A percentile compares a stretch with the other conserved stretches of the same genome.
Conservation (phyloP, 2,113 vertebrate genomes). For the Sisor rabdophorus region DNA sequence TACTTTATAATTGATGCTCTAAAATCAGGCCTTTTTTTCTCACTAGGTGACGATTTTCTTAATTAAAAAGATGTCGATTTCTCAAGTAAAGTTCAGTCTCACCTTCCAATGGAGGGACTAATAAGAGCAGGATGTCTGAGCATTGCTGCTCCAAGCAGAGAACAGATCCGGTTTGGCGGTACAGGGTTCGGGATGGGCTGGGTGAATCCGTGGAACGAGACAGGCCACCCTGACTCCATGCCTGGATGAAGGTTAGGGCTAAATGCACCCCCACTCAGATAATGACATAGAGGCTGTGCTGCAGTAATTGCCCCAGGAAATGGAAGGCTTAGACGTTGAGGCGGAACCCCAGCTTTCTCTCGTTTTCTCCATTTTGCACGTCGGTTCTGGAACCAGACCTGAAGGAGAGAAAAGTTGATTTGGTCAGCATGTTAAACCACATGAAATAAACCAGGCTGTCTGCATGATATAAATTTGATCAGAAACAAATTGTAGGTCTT, state of each 20-base stretch:
- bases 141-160: constrained; percentile 77
- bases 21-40: neutral
- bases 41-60: neutral
- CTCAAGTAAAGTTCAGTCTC: too few relatives aligned
- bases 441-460: neutral
- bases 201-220: constrained; percentile 71
- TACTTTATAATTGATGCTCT: neutral
- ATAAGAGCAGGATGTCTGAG: constrained; percentile 80
- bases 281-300: constrained; percentile 76
- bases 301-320: constrained; percentile 76
- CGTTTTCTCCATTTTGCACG: constrained; percentile 87
- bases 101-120: constrained; percentile 80
- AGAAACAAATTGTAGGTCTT: neutral
- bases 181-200: constrained; percentile 69
- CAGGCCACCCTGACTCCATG: constrained; percentile 78
- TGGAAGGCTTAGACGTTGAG: constrained; percentile 73
- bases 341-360: constrained; percentile 80
- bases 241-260: constrained; percentile 71
- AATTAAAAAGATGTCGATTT: too few relatives aligned
- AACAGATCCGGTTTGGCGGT: constrained; percentile 74
- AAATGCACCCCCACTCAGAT: constrained; percentile 78
- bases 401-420: constrained; percentile 33
- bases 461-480: neutral
- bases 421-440: neutral
- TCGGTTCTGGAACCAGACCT: constrained; percentile 90